These are phyloP conservation scores for Stratiolaelaps scimitus DNA, from an alignment of 1,140 invertebrate genomes.

Conservation along the genomic window DNA sequence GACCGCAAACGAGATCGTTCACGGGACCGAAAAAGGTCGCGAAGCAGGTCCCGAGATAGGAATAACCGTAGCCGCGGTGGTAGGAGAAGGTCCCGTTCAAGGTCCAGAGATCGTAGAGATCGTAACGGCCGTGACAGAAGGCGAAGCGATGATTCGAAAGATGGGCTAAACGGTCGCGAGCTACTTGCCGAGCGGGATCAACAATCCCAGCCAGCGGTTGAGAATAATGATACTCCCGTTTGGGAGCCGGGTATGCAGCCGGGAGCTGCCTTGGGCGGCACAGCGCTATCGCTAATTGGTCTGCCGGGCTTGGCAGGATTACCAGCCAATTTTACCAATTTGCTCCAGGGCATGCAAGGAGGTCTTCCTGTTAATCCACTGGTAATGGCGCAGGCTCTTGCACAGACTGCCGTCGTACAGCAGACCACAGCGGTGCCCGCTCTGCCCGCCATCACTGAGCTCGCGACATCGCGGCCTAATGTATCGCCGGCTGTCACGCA, in stretches of 20 bases:
- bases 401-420: neutral
- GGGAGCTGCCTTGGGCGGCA: neutral
- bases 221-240: conserved; percentile 3
- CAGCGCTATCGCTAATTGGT: neutral
- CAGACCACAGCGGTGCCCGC: neutral
- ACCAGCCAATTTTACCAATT: conserved; percentile 5
- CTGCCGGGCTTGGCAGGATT: neutral
- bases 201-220: neutral
- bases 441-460: neutral
- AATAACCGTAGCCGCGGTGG: neutral
- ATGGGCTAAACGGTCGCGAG: neutral
- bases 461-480: neutral
- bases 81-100: neutral
- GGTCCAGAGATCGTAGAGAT: conserved; percentile 14
- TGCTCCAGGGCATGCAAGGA: conserved; percentile 8
- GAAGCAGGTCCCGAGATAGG: conserved; percentile 26
- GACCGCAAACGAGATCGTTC: conserved; percentile 29
- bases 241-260: conserved; percentile 25
- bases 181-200: neutral
- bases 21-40: conserved; percentile 29
- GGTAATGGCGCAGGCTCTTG: neutral
- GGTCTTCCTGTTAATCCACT: conserved; percentile 14
- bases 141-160: neutral
- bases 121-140: neutral
- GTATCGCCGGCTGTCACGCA: neutral